These are phyloP conservation scores for Drosophila cyrtoloma DNA, from an alignment of 2,888 invertebrate species.

Conservation along the genomic window DNA sequence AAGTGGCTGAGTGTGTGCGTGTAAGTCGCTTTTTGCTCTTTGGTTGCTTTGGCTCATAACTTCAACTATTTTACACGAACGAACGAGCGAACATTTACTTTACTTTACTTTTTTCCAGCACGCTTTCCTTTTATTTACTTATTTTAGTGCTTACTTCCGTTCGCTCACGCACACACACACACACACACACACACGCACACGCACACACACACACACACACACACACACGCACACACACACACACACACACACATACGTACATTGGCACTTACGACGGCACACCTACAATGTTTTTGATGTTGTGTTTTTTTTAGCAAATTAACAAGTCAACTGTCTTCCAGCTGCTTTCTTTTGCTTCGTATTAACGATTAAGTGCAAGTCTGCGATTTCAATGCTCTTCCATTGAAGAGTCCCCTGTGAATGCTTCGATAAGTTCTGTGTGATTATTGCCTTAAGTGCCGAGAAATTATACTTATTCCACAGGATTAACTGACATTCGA, in stretches of 20 bases:
- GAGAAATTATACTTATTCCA: background rate
- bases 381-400: constrained; percentile 4
- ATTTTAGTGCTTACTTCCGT: constrained; percentile 61
- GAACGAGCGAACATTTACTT: constrained; percentile 57
- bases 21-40: constrained; percentile 59
- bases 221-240: constrained; percentile 11
- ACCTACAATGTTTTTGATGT: constrained; percentile 11
- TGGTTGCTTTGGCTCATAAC: constrained; percentile 65
- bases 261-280: constrained; percentile 5
- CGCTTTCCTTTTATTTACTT: constrained; percentile 65
- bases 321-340: constrained; percentile 46
- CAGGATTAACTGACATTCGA: background rate
- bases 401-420: background rate
- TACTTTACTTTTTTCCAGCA: constrained; percentile 19
- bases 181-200: background rate
- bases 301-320: constrained; percentile 49
- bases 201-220: constrained; percentile 6
- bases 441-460: background rate
- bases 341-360: background rate
- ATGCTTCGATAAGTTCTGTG: background rate
- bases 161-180: constrained; percentile 22
- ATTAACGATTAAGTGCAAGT: constrained; percentile 6
- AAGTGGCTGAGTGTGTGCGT: constrained; percentile 32
- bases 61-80: constrained; percentile 75
- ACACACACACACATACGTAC: background rate